Percentiles rank a stretch among this genome's conserved stretches.
Conservation (phyloP, 2,113 vertebrate species). For the Brachirus orientalis region DNA sequence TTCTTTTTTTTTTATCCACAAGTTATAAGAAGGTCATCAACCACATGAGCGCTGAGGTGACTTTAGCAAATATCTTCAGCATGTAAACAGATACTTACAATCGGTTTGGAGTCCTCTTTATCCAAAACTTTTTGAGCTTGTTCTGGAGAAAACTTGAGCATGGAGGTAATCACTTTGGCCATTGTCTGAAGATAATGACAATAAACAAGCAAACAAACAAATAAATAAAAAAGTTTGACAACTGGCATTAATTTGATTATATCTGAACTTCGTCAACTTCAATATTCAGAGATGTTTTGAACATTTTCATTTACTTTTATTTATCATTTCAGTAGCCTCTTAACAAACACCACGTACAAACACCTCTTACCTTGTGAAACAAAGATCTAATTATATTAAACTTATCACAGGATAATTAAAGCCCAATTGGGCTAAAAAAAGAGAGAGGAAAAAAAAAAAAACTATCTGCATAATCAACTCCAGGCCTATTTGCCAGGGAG, state of each 20-base stretch:
- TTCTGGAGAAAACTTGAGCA: constrained; percentile 94
- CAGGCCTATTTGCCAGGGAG: constrained; percentile 64
- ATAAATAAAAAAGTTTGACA: not conserved
- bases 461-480: constrained; percentile 67
- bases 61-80: not conserved
- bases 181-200: constrained; percentile 86
- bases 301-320: too few relatives aligned
- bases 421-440: constrained; percentile 20
- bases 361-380: constrained; percentile 13
- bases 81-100: constrained; percentile 82
- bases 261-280: not conserved
- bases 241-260: too few relatives aligned
- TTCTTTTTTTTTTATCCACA: not conserved
- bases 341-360: constrained; percentile 3
- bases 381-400: constrained; percentile 21
- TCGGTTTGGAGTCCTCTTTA: constrained; percentile 88
- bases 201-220: not conserved
- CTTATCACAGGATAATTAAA: constrained; percentile 62
- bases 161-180: constrained; percentile 98
- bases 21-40: too few relatives aligned
- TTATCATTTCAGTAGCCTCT: not conserved
- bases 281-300: too few relatives aligned
- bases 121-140: constrained; percentile 95
- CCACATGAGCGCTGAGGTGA: not conserved
- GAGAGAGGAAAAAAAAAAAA: constrained; percentile 11